Evolutionary conservation across 2,888 invertebrate genomes (phyloP).

Genomic region (Meteorus cinctellus): DNA sequence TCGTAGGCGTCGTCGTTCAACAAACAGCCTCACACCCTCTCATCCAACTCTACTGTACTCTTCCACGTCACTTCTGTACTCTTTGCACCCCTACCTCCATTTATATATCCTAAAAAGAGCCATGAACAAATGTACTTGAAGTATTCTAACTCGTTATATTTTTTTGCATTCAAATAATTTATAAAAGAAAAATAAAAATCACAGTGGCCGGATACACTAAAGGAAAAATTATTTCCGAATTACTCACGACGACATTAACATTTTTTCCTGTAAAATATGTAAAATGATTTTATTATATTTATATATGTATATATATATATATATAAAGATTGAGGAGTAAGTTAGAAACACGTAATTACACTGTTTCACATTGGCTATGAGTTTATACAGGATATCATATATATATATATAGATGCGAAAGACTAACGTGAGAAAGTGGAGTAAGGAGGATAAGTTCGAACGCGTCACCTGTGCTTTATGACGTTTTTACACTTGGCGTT

Average conservation of each 20-base stretch:
- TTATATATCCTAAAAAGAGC: no score
- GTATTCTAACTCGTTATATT: no score
- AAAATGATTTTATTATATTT: not conserved
- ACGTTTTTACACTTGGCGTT: slow-evolving; percentile 43
- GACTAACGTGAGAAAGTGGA: not conserved
- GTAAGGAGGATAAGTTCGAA: slow-evolving; percentile 23
- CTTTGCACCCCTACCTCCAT: not conserved
- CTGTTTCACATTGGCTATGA: slow-evolving; percentile 57
- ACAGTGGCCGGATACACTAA: no score
- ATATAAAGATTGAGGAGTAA: slow-evolving; percentile 31
- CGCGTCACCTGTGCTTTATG: slow-evolving; percentile 51
- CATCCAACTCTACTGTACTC: no score
- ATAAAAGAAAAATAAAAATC: no score
- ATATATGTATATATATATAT: not conserved
- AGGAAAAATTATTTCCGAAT: not conserved
- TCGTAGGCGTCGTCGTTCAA: slow-evolving; percentile 22
- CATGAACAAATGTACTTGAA: no score
- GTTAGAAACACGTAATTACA: slow-evolving; percentile 39
- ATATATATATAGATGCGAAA: slow-evolving; percentile 20
- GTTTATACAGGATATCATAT: slow-evolving; percentile 33
- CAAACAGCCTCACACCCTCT: no score
- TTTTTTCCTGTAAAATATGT: no score
- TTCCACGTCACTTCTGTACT: no score
- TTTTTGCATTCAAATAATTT: no score
- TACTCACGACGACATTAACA: no score